Evolutionary conservation across 1,140 invertebrate species (phyloP).

Genomic region (Cyclina sinensis): DNA sequence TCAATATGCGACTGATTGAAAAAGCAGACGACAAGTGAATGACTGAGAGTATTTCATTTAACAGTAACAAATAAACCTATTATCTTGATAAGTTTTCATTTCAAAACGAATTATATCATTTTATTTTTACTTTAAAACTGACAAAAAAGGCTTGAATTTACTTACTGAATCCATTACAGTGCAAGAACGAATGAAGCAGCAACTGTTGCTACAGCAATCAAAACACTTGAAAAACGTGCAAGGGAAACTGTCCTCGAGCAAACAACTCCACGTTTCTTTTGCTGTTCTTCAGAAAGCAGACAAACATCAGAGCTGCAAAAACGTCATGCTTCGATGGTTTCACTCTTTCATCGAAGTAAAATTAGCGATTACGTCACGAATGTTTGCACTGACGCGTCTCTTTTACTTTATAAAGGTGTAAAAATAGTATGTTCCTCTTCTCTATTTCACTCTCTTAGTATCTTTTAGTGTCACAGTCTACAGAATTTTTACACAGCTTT

Average conservation of each 20-base stretch:
- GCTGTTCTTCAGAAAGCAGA: not conserved
- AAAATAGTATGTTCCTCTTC: too few species aligned
- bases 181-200: not conserved
- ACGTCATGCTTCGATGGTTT: not conserved
- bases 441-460: too few species aligned
- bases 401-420: too few species aligned
- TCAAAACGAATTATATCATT: not conserved
- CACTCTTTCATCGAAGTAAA: not conserved
- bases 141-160: not conserved
- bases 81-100: too few species aligned
- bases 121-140: not conserved
- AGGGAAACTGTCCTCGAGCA: not conserved
- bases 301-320: constrained; percentile 3
- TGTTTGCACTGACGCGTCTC: too few species aligned
- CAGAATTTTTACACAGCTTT: too few species aligned
- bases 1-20: too few species aligned
- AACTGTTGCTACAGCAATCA: not conserved
- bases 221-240: not conserved
- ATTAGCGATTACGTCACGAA: too few species aligned
- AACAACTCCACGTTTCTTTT: not conserved
- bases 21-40: too few species aligned
- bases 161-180: not conserved
- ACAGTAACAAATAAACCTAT: too few species aligned
- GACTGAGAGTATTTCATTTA: too few species aligned
- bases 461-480: too few species aligned